Evolutionary conservation across 2,113 vertebrate genomes (phyloP).

Genomic region (Crotalus horridus): DNA sequence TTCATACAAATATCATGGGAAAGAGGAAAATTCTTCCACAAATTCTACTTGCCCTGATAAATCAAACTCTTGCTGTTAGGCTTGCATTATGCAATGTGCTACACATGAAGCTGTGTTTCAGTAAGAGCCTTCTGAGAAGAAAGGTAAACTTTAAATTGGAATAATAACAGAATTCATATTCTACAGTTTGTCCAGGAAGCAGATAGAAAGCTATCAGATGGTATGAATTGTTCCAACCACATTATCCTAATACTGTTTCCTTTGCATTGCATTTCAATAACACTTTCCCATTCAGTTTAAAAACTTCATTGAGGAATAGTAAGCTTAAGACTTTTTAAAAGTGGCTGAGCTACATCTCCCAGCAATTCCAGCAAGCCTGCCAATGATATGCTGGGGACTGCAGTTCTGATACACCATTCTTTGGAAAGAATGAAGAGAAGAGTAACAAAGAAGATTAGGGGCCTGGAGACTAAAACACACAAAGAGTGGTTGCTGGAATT

Average conservation of each 20-base stretch:
- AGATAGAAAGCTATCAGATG: background rate
- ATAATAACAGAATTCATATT: background rate
- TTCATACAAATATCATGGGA: background rate
- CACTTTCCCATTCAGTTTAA: background rate
- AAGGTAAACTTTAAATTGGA: background rate
- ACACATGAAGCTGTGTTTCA: background rate
- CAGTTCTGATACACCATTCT: background rate
- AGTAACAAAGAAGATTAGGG: background rate
- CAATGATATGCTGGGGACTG: background rate
- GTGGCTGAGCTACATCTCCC: background rate
- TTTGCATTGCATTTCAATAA: background rate
- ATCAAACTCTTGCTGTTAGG: background rate
- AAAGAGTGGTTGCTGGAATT: background rate
- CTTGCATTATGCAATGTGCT: background rate
- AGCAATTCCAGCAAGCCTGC: background rate
- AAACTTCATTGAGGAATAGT: background rate
- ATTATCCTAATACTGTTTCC: background rate
- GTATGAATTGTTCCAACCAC: background rate
- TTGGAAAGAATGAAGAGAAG: background rate
- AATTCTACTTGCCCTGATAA: background rate
- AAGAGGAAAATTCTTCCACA: background rate
- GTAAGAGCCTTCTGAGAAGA: background rate
- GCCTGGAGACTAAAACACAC: background rate
- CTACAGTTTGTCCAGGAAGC: background rate
- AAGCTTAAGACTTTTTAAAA: background rate